Percentiles rank a stretch among this genome's conserved stretches.
phyloP scores from a whole-genome alignment of 1,140 invertebrate genomes.

The Teleopsis dalmanni region DNA sequence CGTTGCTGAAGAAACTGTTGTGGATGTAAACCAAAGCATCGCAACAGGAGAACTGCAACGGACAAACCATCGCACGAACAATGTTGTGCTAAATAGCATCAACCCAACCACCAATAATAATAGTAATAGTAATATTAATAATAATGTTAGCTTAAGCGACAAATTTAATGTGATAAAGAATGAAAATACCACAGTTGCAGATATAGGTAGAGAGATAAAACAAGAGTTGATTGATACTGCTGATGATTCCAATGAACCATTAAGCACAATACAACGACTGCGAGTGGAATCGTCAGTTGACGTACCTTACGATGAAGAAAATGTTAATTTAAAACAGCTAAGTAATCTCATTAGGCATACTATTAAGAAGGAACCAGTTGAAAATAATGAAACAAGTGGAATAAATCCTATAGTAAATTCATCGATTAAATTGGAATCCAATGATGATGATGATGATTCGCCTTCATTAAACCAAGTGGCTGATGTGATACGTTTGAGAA shows the following conservation, averaged over 20 bases:
- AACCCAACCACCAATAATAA: constrained; percentile 30
- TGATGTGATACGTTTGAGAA: constrained; percentile 31
- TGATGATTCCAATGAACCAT: constrained; percentile 38
- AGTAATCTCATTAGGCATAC: constrained; percentile 38
- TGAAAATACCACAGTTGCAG: constrained; percentile 16
- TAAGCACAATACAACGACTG: constrained; percentile 30
- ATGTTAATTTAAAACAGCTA: constrained; percentile 40
- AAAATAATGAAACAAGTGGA: not conserved
- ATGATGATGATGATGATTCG: constrained; percentile 14
- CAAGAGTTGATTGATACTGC: constrained; percentile 39
- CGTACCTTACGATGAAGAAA: constrained; percentile 34
- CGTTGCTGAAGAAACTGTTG: constrained; percentile 2
- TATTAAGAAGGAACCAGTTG: constrained; percentile 13
- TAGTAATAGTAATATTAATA: constrained; percentile 41
- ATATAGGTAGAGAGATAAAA: constrained; percentile 33
- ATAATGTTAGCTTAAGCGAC: constrained; percentile 38
- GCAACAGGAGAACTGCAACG: constrained; percentile 2
- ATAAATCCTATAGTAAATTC: not conserved
- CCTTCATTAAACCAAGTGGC: constrained; percentile 31
- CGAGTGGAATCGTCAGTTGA: constrained; percentile 6
- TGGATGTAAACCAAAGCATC: constrained; percentile 4
- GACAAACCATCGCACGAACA: constrained; percentile 10
- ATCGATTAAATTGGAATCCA: constrained; percentile 2
- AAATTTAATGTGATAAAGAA: constrained; percentile 43
- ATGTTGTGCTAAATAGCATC: constrained; percentile 12